Base-by-base conservation (phyloP, 1,140 invertebrate genomes). In the Drosophila ananassae region DNA sequence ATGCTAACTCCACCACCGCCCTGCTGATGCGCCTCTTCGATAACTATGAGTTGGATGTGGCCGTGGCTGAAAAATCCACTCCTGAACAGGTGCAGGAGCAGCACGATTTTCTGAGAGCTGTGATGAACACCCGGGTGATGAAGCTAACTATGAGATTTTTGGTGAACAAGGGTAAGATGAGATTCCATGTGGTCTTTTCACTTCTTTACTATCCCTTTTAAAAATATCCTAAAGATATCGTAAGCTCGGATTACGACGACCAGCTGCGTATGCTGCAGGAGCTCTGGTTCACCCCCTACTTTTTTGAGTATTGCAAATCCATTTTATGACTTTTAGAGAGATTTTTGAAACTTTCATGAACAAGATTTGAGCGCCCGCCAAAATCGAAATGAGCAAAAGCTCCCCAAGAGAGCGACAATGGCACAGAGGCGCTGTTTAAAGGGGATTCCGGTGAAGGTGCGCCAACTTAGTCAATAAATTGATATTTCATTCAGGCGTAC, bases 251-350 rank as follows among this genome's bases (percentile, higher is more conserved):
- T 77, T 93, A 94, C 8, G 93, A 93, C 53, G 93, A 93, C 53
- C 96, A 97, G 81, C 94, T 95, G 76, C 94, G 96, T 73, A 93
- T 95, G 0, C 89, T 98, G 2, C 94, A 95, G 69, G 93, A 94
- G 54, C 93, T 97, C 34, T 97, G 96, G 96, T 97, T 97, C 82
- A 95, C 94, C 17, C 92, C 97, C 47, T 98, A 97, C 6, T 0
- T 5, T 6, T 28, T 6, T 28, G 0, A 28, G 5, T 28, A 28
- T 6, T 28, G 25, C 1, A 28, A 28, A 28, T 6, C 6, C 4
- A 28, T 28, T 28, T 28, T 28, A 6, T 0, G 7, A 28, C 25
- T 6, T 28, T 28, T 1, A 6, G 25, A 28, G 25, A 28, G 25
- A 28, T 6, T 28, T 28, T 28, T 28, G 0, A 28, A 7, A 71